Base-by-base conservation (phyloP, 2,888 invertebrate species). In the Ypsolopha sequella region DNA sequence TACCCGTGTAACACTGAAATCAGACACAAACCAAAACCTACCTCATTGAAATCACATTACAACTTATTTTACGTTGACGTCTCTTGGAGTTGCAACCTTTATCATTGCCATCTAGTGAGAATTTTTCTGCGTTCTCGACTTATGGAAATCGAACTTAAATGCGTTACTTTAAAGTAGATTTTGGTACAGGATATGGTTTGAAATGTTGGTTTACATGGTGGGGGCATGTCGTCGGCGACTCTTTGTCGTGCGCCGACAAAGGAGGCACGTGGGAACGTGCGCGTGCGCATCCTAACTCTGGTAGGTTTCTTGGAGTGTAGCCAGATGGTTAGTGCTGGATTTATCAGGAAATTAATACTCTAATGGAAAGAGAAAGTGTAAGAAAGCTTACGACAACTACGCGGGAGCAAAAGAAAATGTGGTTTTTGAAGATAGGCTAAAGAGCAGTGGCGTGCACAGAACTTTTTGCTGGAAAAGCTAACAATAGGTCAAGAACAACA, bases 171-270 rank as follows among this genome's bases (percentile, higher is more conserved):
- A 36, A 53, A 44, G 48, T 38, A 6, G 36, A 54, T 51, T 63
- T 61, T 70, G 11, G 55, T 11, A 35, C 55, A 56, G 24, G 8
- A 13, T 8, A 33, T 46, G 1, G 13, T n/a, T 1, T 36, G 8
- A 34, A 10, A 45, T 47, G 46, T 7, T 4, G 6, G 55, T 52
- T 53, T 54, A 51, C 45, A 13, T 58, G 62, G 58, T 65, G 68
- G 68, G 56, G 67, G 70, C 68, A 73, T 74, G 76, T 76, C 70
- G 79, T 75, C 82, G 80, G 82, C 73, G 59, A 58, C 59, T 70
- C 81, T 85, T 85, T 86, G 85, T 84, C 80, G 80, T 74, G 62
- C 52, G 63, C 84, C 85, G 85, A 84, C 85, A 86, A 86, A 86
- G 78, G 63, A 59, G 70, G 70, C 75, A 84, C 84, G 82, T 84